A percentile compares a stretch with the other conserved stretches of the same genome.
Evolutionary conservation across 2,797 vertebrate genomes (phyloP).

Genomic region (Rhabdomys pumilio): DNA sequence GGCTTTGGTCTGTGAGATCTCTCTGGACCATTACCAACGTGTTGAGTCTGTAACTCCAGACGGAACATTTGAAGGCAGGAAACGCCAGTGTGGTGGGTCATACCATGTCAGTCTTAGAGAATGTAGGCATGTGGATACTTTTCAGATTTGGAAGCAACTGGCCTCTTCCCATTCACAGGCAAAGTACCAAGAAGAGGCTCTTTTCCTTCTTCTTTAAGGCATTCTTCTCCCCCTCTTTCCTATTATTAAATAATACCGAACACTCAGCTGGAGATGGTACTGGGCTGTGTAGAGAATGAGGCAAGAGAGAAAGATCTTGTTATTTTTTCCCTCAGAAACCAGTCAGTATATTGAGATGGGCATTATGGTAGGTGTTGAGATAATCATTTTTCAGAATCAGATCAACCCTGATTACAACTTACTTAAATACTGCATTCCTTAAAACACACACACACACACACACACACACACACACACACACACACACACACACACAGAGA

Average conservation of each 20-base stretch:
- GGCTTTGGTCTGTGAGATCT: conserved; percentile 79
- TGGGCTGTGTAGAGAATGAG: conserved; percentile 32
- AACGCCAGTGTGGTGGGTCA: conserved; percentile 9
- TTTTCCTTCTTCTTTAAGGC: not conserved
- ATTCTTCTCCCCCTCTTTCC: no score
- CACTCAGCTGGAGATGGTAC: conserved; percentile 25
- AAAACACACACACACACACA: conserved; percentile 68
- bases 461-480: conserved; percentile 61
- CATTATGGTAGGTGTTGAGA: conserved; percentile 48
- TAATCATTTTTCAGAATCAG: conserved; percentile 77
- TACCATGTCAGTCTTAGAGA: conserved; percentile 39
- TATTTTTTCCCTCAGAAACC: conserved; percentile 6
- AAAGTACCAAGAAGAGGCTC: conserved; percentile 32
- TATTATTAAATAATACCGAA: conserved; percentile 53
- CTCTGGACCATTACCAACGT: conserved; percentile 73
- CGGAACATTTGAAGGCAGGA: conserved; percentile 66
- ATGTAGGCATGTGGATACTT: not conserved
- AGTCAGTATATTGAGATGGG: conserved; percentile 8
- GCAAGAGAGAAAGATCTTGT: not conserved
- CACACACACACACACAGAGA: not conserved
- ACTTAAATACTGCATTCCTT: conserved; percentile 72
- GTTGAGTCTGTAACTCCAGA: conserved; percentile 58
- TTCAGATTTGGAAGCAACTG: conserved; percentile 15
- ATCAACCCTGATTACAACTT: conserved; percentile 72
- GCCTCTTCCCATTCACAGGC: conserved; percentile 57